Evolutionary conservation across 2,888 invertebrate species (phyloP), one percentile per base, ranked within the genome.

Genomic region (Hydrotaea cyrtoneurina): DNA sequence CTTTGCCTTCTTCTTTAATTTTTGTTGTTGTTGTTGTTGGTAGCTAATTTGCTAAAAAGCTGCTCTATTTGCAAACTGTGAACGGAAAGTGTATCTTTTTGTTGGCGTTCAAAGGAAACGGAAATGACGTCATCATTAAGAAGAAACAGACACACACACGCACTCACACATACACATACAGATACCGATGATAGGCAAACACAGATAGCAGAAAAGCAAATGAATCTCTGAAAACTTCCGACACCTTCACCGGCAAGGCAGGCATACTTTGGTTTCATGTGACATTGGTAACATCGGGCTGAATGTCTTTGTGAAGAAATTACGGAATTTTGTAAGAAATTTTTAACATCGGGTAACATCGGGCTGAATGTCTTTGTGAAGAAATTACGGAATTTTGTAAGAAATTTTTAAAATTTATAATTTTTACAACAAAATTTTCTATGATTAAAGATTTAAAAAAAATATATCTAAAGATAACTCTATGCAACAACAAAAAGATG

Each of bases 71-170:
- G 21, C 46, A n/a, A 71, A 43, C 66, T 73, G 50, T 72, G 53
- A 77, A 77, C 66, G 80, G 59, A 77, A 80, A 80, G 57, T 77
- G 50, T 55, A 31, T 77, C 53, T 76, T 83, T n/a, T 13, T 57
- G 55, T 19, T 57, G 55, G 5, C 8, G 7, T 21, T 57, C 66
- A 39, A 50, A 75, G 83, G 80, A 84, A 84, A 80, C 74, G 83
- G 83, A 83, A 75, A 83, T 83, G 74, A 78, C 74, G 78, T 80
- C 83, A 78, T 77, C 46, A 71, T 55, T 74, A 46, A 31, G 10
- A 17, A 62, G 5, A 7, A 31, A 59, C 31, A n/a, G n/a, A 59
- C n/a, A n/a, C n/a, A n/a, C 19, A 46, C 57, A 46, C 43, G 21
- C 64, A 78, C 50, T 8, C 19, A 15, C 23, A 19, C 11, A 26